Conservation (phyloP, 2,888 invertebrate species). For the Pantelozetes paolii region DNA sequence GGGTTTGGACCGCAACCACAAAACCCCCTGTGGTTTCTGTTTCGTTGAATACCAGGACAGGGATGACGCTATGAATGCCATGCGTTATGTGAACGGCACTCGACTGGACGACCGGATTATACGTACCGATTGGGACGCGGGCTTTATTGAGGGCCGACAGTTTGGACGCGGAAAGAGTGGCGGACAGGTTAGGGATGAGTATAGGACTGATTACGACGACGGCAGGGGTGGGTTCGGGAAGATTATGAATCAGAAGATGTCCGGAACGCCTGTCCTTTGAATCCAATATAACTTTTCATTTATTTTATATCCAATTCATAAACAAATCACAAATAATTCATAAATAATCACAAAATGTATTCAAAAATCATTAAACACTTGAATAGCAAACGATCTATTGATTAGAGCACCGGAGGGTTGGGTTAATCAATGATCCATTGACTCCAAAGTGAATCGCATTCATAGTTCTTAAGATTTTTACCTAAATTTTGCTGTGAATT, state of each 20-base stretch:
- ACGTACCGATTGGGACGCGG: slow-evolving; percentile 98
- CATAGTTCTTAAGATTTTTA: slow-evolving; percentile 30
- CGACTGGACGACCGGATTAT: slow-evolving; percentile 93
- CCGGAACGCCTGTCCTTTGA: too few species aligned
- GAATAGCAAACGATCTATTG: too few species aligned
- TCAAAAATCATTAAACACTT: too few species aligned
- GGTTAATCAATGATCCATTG: slow-evolving; percentile 19
- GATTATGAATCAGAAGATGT: slow-evolving; percentile 46
- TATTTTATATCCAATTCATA: too few species aligned
- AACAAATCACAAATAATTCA: too few species aligned
- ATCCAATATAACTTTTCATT: too few species aligned
- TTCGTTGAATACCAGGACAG: slow-evolving; percentile 78
- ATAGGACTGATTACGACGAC: slow-evolving; percentile 91
- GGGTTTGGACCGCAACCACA: slow-evolving; percentile 95
- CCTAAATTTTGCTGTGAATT: background rate
- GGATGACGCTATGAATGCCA: slow-evolving; percentile 58
- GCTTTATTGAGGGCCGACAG: slow-evolving; percentile 95
- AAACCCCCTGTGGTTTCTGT: slow-evolving; percentile 99
- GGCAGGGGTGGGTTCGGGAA: slow-evolving; percentile 97
- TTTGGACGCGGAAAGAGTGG: slow-evolving; percentile 97
- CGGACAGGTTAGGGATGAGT: slow-evolving; percentile 98
- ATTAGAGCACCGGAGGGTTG: too few species aligned
- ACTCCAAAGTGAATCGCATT: slow-evolving; percentile 31
- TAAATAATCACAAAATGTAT: too few species aligned
- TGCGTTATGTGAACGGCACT: slow-evolving; percentile 88